Evolutionary conservation across 35 echinoderm and acorn worm species (phyloP).

Genomic region (Holothuria glaberrima): DNA sequence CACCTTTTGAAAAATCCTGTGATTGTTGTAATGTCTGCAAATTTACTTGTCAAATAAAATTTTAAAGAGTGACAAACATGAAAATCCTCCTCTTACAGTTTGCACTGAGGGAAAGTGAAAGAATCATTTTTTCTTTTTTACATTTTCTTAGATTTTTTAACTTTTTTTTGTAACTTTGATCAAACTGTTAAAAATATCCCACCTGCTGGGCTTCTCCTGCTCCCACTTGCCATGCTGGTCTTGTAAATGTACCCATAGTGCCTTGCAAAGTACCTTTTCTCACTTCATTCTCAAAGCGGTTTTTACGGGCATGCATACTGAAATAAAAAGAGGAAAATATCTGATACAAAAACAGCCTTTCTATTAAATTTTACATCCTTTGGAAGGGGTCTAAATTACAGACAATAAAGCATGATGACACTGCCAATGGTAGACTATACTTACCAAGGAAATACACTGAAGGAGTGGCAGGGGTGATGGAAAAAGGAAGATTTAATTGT

Average conservation of each 20-base stretch:
- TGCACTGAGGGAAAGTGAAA: not conserved
- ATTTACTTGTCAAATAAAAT: not conserved
- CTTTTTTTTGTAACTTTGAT: too few relatives aligned
- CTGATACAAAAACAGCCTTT: too few relatives aligned
- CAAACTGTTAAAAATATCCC: not conserved
- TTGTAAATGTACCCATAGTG: slow-evolving; percentile 76
- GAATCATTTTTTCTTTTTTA: not conserved
- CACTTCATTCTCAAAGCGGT: slow-evolving; percentile 76
- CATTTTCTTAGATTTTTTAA: too few relatives aligned
- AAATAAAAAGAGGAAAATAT: not conserved
- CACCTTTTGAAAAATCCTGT: too few relatives aligned
- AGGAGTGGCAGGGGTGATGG: too few relatives aligned
- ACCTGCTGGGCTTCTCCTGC: slow-evolving; percentile 62
- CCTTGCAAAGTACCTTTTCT: slow-evolving; percentile 84
- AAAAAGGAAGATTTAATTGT: too few relatives aligned
- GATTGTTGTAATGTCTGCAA: not conserved
- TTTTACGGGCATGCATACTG: slow-evolving; percentile 85
- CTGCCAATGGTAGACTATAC: too few relatives aligned
- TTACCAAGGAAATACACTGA: too few relatives aligned
- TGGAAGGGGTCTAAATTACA: too few relatives aligned
- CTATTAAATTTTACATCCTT: too few relatives aligned
- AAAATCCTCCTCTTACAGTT: not conserved
- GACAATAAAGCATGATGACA: too few relatives aligned
- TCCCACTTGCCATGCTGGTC: slow-evolving; percentile 94
- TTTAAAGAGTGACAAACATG: not conserved